phyloP scores from a whole-genome alignment of 35 echinoderm and acorn worm species.

The Amphiura filiformis region DNA sequence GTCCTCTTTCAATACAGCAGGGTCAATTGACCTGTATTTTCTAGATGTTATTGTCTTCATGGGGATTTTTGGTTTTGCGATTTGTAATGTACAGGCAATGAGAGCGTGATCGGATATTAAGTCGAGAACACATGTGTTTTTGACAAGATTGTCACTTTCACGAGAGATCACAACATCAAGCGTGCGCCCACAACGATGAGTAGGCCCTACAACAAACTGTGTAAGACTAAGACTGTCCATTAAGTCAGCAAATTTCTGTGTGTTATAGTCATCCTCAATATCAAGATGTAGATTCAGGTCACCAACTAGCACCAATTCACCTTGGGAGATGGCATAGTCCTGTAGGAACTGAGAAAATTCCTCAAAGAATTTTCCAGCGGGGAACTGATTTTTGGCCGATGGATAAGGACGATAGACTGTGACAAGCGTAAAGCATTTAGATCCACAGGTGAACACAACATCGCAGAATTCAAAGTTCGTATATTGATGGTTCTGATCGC shows the following conservation, averaged over 20 bases:
- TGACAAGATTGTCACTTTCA: constrained; percentile 3
- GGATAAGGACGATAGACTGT: background rate
- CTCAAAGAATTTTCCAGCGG: constrained; percentile 10
- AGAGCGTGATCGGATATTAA: background rate
- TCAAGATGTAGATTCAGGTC: constrained; percentile 2
- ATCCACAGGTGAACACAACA: constrained; percentile 1
- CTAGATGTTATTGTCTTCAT: background rate
- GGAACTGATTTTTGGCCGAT: constrained; percentile 5
- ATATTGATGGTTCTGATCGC: too few relatives aligned
- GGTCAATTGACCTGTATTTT: background rate
- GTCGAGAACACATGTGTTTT: background rate
- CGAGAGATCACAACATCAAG: constrained; percentile 22
- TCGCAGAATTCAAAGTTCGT: background rate
- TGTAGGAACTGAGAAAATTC: constrained; percentile 18
- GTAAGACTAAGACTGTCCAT: background rate
- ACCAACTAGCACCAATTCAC: constrained; percentile 16
- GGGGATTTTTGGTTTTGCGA: background rate
- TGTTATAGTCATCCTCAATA: background rate
- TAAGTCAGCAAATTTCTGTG: background rate
- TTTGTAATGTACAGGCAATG: background rate
- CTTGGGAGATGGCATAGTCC: background rate
- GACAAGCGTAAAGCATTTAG: background rate
- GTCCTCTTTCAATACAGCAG: background rate
- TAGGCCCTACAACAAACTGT: constrained; percentile 14
- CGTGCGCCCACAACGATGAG: background rate